Evolutionary conservation across 2,888 invertebrate species (phyloP).

Genomic region (Disparrhopalites patrizii): DNA sequence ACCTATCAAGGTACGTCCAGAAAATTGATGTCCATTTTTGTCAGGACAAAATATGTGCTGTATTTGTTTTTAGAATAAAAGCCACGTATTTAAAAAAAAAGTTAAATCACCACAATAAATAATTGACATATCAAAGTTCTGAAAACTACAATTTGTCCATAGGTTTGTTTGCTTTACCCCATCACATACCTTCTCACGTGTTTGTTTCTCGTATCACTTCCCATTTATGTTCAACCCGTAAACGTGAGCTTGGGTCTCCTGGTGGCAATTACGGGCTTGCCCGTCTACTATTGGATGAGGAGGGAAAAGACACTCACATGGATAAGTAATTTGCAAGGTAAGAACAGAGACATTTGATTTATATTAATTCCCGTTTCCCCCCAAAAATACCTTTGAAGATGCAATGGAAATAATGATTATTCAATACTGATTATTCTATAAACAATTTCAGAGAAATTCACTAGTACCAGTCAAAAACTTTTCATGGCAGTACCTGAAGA

Average conservation of each 20-base stretch:
- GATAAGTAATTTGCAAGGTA: not conserved
- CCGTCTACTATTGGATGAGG: slow-evolving; percentile 72
- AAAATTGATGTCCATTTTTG: not conserved
- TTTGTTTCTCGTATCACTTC: slow-evolving; percentile 70
- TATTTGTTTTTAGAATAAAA: too few species aligned
- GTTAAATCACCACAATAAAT: slow-evolving; percentile 49
- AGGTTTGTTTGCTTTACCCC: slow-evolving; percentile 68
- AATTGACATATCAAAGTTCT: slow-evolving; percentile 51
- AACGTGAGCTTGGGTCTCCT: slow-evolving; percentile 73
- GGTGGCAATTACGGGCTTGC: slow-evolving; percentile 78
- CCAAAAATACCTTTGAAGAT: too few species aligned
- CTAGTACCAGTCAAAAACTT: slow-evolving; percentile 50
- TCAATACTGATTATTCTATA: too few species aligned
- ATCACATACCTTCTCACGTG: slow-evolving; percentile 71
- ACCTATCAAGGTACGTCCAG: slow-evolving; percentile 71
- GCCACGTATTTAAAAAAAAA: too few species aligned
- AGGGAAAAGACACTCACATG: not conserved
- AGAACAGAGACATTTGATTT: not conserved
- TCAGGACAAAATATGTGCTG: too few species aligned
- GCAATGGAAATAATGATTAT: too few species aligned
- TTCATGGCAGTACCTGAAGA: not conserved
- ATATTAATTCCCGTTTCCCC: too few species aligned
- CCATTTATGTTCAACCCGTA: slow-evolving; percentile 70
- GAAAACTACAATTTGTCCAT: slow-evolving; percentile 9
- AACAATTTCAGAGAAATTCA: slow-evolving; percentile 54